Percentiles rank a stretch among this genome's conserved stretches.
Evolutionary conservation across 2,113 vertebrate genomes (phyloP).

Genomic region (Chloebia gouldiae): DNA sequence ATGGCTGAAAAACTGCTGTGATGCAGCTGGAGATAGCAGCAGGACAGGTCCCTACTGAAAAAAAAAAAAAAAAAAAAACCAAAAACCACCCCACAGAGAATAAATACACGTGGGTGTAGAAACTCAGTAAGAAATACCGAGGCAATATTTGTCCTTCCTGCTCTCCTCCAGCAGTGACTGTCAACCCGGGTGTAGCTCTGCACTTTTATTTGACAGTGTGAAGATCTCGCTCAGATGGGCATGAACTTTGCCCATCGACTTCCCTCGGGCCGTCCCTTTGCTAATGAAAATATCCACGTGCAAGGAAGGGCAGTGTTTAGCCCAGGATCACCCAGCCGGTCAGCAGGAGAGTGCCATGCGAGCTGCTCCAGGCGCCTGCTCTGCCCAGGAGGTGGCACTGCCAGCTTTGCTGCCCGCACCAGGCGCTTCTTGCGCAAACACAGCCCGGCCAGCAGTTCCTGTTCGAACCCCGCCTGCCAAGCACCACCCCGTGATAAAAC

Average conservation of each 20-base stretch:
- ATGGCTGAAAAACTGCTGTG: conserved; percentile 73
- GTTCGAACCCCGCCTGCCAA: background rate
- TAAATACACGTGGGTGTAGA: conserved; percentile 43
- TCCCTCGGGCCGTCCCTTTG: background rate
- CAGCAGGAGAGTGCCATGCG: rapidly evolving
- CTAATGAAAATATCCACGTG: background rate
- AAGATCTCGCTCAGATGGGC: background rate
- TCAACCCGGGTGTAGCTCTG: background rate
- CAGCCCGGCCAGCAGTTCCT: background rate
- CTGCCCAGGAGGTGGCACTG: conserved; percentile 42
- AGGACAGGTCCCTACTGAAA: conserved; percentile 42
- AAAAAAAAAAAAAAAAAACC: conserved; percentile 7
- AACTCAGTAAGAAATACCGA: background rate
- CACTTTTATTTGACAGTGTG: background rate
- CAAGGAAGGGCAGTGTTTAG: background rate
- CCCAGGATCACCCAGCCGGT: rapidly evolving
- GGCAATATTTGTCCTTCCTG: background rate
- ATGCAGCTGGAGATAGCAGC: conserved; percentile 75
- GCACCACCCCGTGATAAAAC: background rate
- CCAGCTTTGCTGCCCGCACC: background rate
- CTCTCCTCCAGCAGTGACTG: background rate
- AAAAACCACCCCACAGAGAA: conserved; percentile 38
- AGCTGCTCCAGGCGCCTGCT: background rate
- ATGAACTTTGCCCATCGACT: background rate
- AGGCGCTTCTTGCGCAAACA: rapidly evolving